Conservation (phyloP, 2,113 vertebrate genomes). For the Elgaria multicarinata region DNA sequence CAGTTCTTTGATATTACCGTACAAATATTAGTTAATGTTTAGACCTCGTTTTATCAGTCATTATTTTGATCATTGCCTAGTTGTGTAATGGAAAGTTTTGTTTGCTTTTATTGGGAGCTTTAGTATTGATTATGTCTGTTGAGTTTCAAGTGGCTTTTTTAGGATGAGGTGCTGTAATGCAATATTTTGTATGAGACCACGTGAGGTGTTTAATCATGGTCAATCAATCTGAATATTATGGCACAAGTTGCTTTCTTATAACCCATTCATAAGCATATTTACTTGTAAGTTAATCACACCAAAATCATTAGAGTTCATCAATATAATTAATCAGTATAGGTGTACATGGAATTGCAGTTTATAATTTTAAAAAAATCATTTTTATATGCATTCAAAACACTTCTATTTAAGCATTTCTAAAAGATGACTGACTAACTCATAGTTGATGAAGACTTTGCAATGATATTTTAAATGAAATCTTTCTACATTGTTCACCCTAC, state of each 20-base stretch:
- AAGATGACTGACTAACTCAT: background rate
- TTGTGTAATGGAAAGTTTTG: background rate
- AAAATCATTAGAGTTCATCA: background rate
- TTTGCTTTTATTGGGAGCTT: background rate
- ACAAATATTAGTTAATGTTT: constrained; percentile 14
- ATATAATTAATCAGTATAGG: background rate
- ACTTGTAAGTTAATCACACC: background rate
- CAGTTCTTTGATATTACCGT: constrained; percentile 52
- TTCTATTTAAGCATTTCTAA: background rate
- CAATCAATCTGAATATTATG: background rate
- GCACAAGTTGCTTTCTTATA: background rate
- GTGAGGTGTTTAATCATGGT: background rate
- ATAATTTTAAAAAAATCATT: background rate
- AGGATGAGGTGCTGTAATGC: background rate
- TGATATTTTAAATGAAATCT: constrained; percentile 27
- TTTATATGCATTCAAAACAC: background rate
- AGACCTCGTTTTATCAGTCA: constrained; percentile 23
- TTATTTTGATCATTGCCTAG: constrained; percentile 11
- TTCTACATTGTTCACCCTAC: constrained; percentile 46
- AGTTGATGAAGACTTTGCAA: constrained; percentile 33
- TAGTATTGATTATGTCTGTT: background rate
- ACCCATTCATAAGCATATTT: background rate
- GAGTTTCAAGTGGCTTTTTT: background rate
- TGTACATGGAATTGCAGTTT: background rate
- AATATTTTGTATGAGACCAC: background rate